These are phyloP conservation scores for Rhinichthys osculus DNA, from an alignment of 2,797 vertebrate genomes.

Conservation along the genomic window DNA sequence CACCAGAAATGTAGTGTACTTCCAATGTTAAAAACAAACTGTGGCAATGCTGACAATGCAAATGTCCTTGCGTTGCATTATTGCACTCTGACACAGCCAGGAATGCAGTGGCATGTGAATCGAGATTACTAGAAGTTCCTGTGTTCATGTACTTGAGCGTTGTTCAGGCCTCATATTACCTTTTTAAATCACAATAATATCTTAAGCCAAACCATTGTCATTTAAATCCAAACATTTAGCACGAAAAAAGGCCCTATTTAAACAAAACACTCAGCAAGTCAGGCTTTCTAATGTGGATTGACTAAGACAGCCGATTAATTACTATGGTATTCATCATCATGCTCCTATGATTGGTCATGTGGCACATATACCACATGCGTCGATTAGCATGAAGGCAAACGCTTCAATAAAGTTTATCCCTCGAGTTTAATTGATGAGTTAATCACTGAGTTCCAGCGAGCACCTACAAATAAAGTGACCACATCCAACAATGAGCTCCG, in stretches of 20 bases:
- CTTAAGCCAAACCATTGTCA: background rate
- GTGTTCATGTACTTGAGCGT: background rate
- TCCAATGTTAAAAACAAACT: background rate
- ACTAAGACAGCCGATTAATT: background rate
- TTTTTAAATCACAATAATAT: conserved; percentile 2
- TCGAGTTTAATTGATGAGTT: background rate
- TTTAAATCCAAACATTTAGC: background rate
- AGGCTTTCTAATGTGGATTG: background rate
- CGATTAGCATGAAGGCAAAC: background rate
- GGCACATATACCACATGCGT: conserved; percentile 19
- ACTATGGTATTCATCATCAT: background rate
- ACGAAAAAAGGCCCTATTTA: background rate
- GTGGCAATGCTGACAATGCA: background rate
- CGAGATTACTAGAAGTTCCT: background rate
- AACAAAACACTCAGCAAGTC: conserved; percentile 6
- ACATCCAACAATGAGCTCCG: conserved; percentile 17
- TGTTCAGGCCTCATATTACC: background rate
- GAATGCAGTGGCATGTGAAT: background rate
- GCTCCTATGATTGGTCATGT: background rate
- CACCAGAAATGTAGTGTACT: background rate
- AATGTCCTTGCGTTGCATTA: background rate
- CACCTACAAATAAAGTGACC: conserved; percentile 17
- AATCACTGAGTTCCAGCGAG: conserved; percentile 7
- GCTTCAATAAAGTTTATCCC: background rate
- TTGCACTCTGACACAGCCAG: background rate